Conservation (phyloP, 2,797 vertebrate species). For the Amazonetta brasiliensis region DNA sequence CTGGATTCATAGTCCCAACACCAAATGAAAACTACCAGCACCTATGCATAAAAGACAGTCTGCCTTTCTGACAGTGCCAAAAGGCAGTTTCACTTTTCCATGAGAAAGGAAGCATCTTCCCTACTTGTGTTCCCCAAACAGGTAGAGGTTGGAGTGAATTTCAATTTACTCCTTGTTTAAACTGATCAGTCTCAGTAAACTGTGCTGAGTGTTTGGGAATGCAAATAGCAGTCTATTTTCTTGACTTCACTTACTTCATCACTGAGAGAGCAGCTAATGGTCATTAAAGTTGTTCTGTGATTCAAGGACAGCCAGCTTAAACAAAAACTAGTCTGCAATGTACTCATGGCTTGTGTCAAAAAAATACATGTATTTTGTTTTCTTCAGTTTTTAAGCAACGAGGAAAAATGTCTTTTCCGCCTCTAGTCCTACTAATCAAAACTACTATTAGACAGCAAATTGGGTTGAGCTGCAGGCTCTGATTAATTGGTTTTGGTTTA, state of each 20-base stretch:
- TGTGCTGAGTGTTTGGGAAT: constrained; percentile 36
- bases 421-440: neutral
- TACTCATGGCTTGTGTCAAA: neutral
- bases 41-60: neutral
- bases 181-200: constrained; percentile 60
- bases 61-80: constrained; percentile 5
- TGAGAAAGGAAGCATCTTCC: constrained; percentile 7
- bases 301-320: neutral
- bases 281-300: constrained; percentile 3
- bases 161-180: constrained; percentile 67
- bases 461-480: neutral
- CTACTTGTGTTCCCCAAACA: constrained; percentile 28
- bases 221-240: constrained; percentile 7
- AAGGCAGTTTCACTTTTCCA: constrained; percentile 31
- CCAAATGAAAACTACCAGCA: constrained; percentile 10
- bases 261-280: neutral
- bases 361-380: neutral
- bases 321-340: neutral
- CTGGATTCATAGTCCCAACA: neutral
- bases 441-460: neutral
- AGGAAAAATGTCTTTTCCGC: neutral
- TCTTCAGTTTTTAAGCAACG: neutral
- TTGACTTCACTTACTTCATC: constrained; percentile 46
- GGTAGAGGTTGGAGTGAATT: constrained; percentile 51
- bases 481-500: constrained; percentile 23